These are phyloP conservation scores for Luffia ferchaultella DNA, from an alignment of 2,888 invertebrate species.

Conservation along the genomic window DNA sequence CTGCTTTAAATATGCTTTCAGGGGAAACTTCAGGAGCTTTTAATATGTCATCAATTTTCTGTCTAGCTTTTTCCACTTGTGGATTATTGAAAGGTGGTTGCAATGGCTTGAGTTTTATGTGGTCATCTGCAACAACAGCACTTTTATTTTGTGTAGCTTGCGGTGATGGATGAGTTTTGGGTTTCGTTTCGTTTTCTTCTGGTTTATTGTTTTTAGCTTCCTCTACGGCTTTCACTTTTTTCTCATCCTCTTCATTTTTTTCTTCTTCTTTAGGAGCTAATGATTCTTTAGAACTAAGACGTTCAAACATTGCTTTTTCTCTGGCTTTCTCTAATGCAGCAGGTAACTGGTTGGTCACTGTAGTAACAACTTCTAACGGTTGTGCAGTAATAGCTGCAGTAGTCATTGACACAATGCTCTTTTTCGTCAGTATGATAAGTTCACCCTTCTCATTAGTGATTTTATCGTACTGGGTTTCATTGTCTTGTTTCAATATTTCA, in stretches of 20 bases:
- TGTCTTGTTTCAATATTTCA: slow-evolving; percentile 44
- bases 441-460: slow-evolving; percentile 45
- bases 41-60: slow-evolving; percentile 54
- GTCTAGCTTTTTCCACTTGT: slow-evolving; percentile 52
- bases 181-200: slow-evolving; percentile 17
- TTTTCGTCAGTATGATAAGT: slow-evolving; percentile 52
- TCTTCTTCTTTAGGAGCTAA: slow-evolving; percentile 38
- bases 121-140: slow-evolving; percentile 36
- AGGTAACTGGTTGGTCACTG: slow-evolving; percentile 61
- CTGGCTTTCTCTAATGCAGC: slow-evolving; percentile 54
- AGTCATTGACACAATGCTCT: slow-evolving; percentile 64
- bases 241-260: slow-evolving; percentile 18
- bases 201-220: slow-evolving; percentile 31
- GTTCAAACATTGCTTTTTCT: slow-evolving; percentile 55
- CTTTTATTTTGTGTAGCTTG: slow-evolving; percentile 11
- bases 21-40: slow-evolving; percentile 55
- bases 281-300: slow-evolving; percentile 54
- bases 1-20: slow-evolving; percentile 43
- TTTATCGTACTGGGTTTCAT: slow-evolving; percentile 51
- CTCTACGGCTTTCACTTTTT: slow-evolving; percentile 24
- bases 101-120: slow-evolving; percentile 42
- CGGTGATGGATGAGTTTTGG: slow-evolving; percentile 14
- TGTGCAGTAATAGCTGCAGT: slow-evolving; percentile 66
- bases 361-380: slow-evolving; percentile 61
- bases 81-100: slow-evolving; percentile 57